Evolutionary conservation across 2,888 invertebrate genomes (phyloP), one percentile per base, ranked within the genome.

Genomic region (Strigamia maritima): DNA sequence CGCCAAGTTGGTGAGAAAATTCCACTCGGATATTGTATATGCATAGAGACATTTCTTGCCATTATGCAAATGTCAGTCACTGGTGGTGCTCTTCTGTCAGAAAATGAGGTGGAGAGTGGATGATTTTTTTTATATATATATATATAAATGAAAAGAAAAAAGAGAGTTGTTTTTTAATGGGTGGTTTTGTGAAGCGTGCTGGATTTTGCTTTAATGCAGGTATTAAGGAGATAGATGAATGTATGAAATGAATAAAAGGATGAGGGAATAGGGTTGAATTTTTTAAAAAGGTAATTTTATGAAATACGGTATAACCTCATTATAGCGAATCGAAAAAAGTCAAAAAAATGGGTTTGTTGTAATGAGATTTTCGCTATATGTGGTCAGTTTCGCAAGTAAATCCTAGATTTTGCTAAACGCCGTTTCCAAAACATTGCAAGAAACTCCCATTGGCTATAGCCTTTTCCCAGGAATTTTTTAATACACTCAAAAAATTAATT

Each of bases 31-130:
- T 60, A 60, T 60, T 60, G 60, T 60, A 60, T 60, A 60, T 60
- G 60, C 60, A 60, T 60, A 60, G 60, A 60, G 60, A 60, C 60
- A 60, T 60, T 60, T 60, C 60, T 60, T 60, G 60, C 60, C 60
- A 60, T 60, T 60, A 60, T 60, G 60, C 60, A 60, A 60, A 60
- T 60, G 60, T 60, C 60, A 60, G 22, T 60, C 60, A 60, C 60
- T 60, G 60, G 60, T 60, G 60, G n/a, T 60, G 60, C 22, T 60
- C 60, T 60, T 24, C 60, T 60, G 60, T 2, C 2, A 10, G 40
- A 44, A 44, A 60, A 60, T 24, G 19, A 22, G 60, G 60, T 60
- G 60, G 60, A 60, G 40, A 44, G 40, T 6, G 40, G 40, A 44
- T 44, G 40, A 44, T 14, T 44, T 44, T 44, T 44, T 31, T 31